Conservation (phyloP, 1,140 invertebrate genomes). For the Vollenhovia emeryi region DNA sequence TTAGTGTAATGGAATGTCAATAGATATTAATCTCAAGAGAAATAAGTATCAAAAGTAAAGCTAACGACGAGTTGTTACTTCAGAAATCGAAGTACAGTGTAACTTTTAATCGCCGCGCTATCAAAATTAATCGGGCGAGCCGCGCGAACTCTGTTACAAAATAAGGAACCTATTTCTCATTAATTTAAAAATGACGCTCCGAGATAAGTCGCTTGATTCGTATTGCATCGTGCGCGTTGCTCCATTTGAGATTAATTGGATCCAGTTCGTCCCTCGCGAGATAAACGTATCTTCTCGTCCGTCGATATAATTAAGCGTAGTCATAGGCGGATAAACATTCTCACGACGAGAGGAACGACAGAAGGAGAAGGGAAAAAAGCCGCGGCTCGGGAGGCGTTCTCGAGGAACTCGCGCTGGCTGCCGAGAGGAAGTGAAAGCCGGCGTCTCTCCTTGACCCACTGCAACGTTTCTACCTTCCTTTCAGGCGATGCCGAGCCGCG, state of each 20-base stretch:
- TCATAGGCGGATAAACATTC: conserved; percentile 34
- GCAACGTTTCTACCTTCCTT: conserved; percentile 85
- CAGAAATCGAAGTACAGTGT: background rate
- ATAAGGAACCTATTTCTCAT: background rate
- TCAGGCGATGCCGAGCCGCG: conserved; percentile 79
- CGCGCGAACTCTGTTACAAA: background rate
- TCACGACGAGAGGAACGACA: conserved; percentile 45
- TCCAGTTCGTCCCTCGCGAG: conserved; percentile 5
- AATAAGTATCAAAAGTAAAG: background rate
- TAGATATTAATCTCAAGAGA: background rate
- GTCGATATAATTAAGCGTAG: conserved; percentile 27
- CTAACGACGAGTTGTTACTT: background rate
- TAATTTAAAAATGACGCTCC: conserved; percentile 6
- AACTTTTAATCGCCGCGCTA: background rate
- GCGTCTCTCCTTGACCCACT: conserved; percentile 85
- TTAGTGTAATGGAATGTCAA: background rate
- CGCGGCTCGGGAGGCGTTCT: conserved; percentile 68
- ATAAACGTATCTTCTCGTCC: conserved; percentile 10
- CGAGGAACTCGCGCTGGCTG: conserved; percentile 73
- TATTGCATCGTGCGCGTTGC: background rate
- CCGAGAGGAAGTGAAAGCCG: conserved; percentile 85
- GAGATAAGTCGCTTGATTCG: conserved; percentile 3
- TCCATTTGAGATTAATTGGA: conserved; percentile 7
- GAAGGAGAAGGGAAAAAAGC: conserved; percentile 8
- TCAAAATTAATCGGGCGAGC: background rate